Conservation (phyloP, 1,140 invertebrate species). For the Coelopa frigida region DNA sequence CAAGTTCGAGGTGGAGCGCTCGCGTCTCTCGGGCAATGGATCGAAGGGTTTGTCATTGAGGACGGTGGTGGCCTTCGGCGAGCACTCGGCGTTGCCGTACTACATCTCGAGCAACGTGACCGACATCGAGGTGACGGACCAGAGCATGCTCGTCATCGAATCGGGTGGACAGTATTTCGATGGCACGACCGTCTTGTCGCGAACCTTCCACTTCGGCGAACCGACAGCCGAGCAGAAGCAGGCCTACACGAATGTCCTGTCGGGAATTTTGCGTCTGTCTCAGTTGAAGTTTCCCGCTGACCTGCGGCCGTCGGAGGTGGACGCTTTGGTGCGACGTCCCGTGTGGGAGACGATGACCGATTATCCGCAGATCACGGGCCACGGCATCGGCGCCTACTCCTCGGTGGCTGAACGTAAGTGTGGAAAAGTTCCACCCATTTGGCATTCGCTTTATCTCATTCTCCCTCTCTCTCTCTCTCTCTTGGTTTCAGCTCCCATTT, state of each 20-base stretch:
- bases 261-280: conserved; percentile 71
- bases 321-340: conserved; percentile 67
- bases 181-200: conserved; percentile 89
- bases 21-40: conserved; percentile 59
- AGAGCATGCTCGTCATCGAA: conserved; percentile 61
- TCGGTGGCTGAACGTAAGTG: conserved; percentile 44
- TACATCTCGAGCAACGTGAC: conserved; percentile 74
- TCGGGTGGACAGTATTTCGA: conserved; percentile 73
- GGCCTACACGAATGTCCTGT: conserved; percentile 85
- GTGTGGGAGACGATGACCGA: conserved; percentile 76
- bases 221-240: conserved; percentile 68
- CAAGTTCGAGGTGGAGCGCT: conserved; percentile 56
- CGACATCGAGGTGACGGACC: conserved; percentile 60
- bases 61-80: conserved; percentile 83
- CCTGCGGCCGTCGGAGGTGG: conserved; percentile 59
- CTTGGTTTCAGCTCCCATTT: conserved; percentile 67
- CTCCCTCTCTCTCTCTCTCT: too few species aligned
- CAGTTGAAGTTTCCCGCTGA: conserved; percentile 60
- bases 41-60: conserved; percentile 70
- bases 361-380: conserved; percentile 81
- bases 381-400: conserved; percentile 82
- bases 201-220: conserved; percentile 81
- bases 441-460: conserved; percentile 4
- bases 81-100: conserved; percentile 85
- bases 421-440: neutral